Conservation (phyloP, 2,888 invertebrate genomes). For the Blomia tropicalis region DNA sequence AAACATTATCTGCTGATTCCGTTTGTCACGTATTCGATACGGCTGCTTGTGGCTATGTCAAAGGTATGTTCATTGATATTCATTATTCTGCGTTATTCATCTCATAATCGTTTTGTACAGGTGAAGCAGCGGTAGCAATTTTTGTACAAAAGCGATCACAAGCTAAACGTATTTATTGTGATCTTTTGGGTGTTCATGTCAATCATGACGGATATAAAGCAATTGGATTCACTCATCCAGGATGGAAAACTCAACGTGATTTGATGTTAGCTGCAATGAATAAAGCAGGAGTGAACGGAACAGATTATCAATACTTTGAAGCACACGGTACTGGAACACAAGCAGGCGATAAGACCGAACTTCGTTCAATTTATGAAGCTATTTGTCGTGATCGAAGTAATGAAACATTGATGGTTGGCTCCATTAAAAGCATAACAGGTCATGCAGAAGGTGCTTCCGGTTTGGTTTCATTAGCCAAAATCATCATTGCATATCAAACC, state of each 20-base stretch:
- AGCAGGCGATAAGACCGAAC: conserved; percentile 41
- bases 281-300: conserved; percentile 36
- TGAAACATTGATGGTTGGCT: conserved; percentile 71
- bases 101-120: not conserved
- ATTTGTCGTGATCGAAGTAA: conserved; percentile 36
- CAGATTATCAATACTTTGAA: conserved; percentile 40
- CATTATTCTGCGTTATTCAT: not conserved
- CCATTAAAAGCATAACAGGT: conserved; percentile 97
- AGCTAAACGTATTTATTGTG: conserved; percentile 14
- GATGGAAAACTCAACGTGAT: conserved; percentile 56
- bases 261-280: conserved; percentile 28
- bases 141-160: conserved; percentile 11
- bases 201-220: conserved; percentile 80
- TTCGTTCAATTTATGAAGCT: conserved; percentile 36
- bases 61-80: not conserved
- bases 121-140: not conserved
- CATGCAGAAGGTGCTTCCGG: conserved; percentile 58
- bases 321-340: conserved; percentile 44
- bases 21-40: conserved; percentile 8
- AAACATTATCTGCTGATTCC: conserved; percentile 9
- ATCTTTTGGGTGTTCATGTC: not conserved
- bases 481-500: conserved; percentile 40
- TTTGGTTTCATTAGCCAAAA: conserved; percentile 32
- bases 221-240: conserved; percentile 72
- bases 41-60: not conserved